Base-by-base conservation (phyloP, 2,113 vertebrate species). In the Promerops cafer region DNA sequence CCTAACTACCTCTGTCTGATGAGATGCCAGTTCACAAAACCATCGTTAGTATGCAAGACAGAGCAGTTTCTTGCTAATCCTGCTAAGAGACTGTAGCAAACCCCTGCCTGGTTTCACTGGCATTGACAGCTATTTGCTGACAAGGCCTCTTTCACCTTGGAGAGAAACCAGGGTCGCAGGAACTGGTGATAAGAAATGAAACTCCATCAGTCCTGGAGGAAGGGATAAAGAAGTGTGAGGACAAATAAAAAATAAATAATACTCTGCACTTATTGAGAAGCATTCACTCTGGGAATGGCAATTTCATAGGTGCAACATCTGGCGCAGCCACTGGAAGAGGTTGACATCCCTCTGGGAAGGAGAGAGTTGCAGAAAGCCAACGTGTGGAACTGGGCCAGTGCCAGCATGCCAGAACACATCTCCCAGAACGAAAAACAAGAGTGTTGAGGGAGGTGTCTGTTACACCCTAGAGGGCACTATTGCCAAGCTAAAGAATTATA, bases 391-490 rank as follows among this genome's bases (percentile, higher is more conserved):
- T 57, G 77, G 74, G 72, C 76, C 37, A 21, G 52, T 35, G 52
- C 39, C 85, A 83, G 68, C 39, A 6, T 23, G 71, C 35, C 79
- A 88, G 37, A 81, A 93, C 84, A 28, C 50, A 64, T 45, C 76
- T 50, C 69, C 53, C 45, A 60, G 52, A 88, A 64, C 11, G 28
- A 39, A 80, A 93, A 70, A 6, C 37, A 45, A 6, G 61, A 85
- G 37, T 23, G 40, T 8, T 40, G 57, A 30, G 64, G 52, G 71
- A 96, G 31, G 15, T 66, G 47, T 13, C 31, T 69, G 18, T 78
- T 70, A 75, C 72, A 83, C 96, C 83, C 88, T 95, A 97, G 93
- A 89, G 96, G 97, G 96, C 95, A 96, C 90, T 89, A 72, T 89
- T 94, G 89, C 52, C 83, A 83, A 95, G 61, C 15, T 59, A 47